These are phyloP conservation scores for Siderastrea siderea DNA, from an alignment of 92 coral and sea anemone genomes.

Conservation along the genomic window DNA sequence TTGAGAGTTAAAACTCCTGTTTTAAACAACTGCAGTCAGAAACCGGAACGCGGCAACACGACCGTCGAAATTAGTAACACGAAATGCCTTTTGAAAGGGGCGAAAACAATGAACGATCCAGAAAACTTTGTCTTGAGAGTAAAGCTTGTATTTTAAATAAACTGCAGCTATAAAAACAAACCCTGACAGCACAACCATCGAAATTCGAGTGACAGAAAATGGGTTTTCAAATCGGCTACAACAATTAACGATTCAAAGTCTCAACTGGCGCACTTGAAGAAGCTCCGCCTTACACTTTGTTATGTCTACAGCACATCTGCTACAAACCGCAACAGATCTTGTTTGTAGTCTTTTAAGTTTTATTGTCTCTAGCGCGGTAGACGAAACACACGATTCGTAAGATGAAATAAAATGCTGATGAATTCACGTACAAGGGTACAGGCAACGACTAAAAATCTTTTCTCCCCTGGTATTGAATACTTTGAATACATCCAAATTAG, in stretches of 20 bases:
- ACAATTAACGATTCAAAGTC: not conserved
- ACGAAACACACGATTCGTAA: not conserved
- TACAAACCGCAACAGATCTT: conserved; percentile 7
- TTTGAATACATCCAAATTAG: no score
- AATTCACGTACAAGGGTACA: not conserved
- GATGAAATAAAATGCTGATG: not conserved
- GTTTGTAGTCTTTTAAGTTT: not conserved
- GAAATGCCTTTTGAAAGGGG: not conserved
- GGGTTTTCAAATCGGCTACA: not conserved
- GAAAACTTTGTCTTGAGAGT: not conserved
- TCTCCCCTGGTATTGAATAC: no score
- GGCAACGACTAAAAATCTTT: no score
- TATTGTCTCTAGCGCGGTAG: not conserved
- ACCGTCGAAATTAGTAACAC: not conserved
- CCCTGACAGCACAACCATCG: not conserved
- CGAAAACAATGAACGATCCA: not conserved
- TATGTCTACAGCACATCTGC: conserved; percentile 21
- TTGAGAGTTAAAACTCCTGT: not conserved
- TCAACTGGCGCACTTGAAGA: conserved; percentile 10
- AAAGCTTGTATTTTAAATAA: not conserved
- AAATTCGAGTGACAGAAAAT: not conserved
- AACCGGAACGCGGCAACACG: not conserved
- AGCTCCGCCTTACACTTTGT: conserved; percentile 17
- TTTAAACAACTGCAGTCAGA: not conserved
- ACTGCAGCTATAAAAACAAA: conserved; percentile 4